Percentiles rank a stretch among this genome's conserved stretches.
Conservation (phyloP, 2,113 vertebrate genomes). For the Todiramphus chloris region DNA sequence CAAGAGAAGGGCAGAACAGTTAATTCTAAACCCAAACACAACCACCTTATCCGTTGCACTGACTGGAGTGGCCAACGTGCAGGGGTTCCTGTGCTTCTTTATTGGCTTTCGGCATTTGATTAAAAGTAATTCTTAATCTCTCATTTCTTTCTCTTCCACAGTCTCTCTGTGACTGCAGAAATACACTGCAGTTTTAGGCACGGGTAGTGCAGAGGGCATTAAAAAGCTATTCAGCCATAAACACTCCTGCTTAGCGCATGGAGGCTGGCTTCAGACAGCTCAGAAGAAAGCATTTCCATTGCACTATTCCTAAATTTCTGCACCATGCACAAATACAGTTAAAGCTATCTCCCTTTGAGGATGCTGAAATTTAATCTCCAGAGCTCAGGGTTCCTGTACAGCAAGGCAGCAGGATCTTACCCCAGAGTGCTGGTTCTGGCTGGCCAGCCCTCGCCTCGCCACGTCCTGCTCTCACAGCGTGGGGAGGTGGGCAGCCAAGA, state of each 20-base stretch:
- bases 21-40: not conserved
- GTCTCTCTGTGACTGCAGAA: not conserved
- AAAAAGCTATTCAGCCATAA: not conserved
- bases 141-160: not conserved
- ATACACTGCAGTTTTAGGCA: not conserved
- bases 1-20: not conserved
- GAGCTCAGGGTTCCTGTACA: not conserved
- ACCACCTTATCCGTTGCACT: not conserved
- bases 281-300: not conserved
- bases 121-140: not conserved
- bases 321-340: not conserved
- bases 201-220: accelerated
- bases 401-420: not conserved
- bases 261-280: not conserved
- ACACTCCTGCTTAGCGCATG: not conserved
- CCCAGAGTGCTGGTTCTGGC: not conserved
- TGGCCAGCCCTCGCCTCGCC: accelerated
- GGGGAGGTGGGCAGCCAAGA: constrained; percentile 76
- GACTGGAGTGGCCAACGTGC: not conserved
- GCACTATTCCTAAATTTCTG: not conserved
- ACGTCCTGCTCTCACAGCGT: constrained; percentile 31
- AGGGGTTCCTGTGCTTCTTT: not conserved
- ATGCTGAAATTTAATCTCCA: not conserved
- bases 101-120: not conserved
- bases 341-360: not conserved